phyloP scores from a whole-genome alignment of 2,888 invertebrate genomes.

The Cinara cedri region DNA sequence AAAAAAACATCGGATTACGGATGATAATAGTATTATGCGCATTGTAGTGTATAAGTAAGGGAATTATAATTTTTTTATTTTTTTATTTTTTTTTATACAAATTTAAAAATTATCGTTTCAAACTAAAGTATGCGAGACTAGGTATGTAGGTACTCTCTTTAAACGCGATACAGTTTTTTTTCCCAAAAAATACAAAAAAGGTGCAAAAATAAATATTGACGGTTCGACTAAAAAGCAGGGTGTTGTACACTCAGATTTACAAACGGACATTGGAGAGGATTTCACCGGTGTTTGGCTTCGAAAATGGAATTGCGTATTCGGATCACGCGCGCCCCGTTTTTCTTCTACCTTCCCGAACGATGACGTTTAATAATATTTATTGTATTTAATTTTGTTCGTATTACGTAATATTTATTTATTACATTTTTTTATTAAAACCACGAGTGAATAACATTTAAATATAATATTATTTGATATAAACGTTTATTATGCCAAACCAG shows the following conservation, averaged over 20 bases:
- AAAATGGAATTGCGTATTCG: slow-evolving; percentile 10
- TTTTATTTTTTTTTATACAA: too few species aligned
- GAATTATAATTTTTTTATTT: too few species aligned
- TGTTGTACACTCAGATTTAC: background rate
- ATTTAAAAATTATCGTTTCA: too few species aligned
- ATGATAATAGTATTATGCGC: too few species aligned
- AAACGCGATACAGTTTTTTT: background rate
- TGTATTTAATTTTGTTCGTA: slow-evolving; percentile 39
- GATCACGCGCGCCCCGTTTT: slow-evolving; percentile 37
- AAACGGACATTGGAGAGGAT: background rate
- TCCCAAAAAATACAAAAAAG: background rate
- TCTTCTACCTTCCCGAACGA: background rate
- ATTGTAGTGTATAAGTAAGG: too few species aligned
- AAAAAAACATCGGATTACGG: too few species aligned
- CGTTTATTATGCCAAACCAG: too few species aligned
- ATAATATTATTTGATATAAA: too few species aligned
- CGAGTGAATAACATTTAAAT: slow-evolving; percentile 28
- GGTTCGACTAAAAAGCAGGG: background rate
- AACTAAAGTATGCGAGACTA: too few species aligned
- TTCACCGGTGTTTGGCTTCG: slow-evolving; percentile 1
- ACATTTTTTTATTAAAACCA: slow-evolving; percentile 14
- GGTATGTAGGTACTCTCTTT: too few species aligned
- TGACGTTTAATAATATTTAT: slow-evolving; percentile 41
- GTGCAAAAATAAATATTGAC: background rate
- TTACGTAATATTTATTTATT: slow-evolving; percentile 11